Evolutionary conservation across 2,113 vertebrate genomes (phyloP), one percentile per base, ranked within the genome.

Genomic region (Chamaetylas fuelleborni): DNA sequence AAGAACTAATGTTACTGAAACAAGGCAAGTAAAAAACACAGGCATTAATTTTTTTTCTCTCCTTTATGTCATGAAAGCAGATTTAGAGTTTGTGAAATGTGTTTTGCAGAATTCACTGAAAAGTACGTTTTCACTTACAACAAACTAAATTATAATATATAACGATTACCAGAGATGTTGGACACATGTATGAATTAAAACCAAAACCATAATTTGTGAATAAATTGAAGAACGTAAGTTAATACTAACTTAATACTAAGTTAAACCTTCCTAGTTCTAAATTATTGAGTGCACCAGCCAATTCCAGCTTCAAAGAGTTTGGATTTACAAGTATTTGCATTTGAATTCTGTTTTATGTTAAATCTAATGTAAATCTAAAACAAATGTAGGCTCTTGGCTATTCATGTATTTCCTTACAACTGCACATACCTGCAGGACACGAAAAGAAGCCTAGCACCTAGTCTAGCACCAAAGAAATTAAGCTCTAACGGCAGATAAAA

Each of bases 321-420:
- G 87, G 65, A 91, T 94, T 96, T 92, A 66, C 72, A 93, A 92
- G 51, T 86, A 94, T 92, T 92, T 94, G 72, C 92, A 88, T 92
- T 71, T 48, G 48, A 88, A 93, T 47, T 73, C 57, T 38, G 34
- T 62, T 94, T 81, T 56, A 73, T 20, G 14, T 33, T 88, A 86
- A 83, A 90, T 53, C 26, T 62, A 71, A 83, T 62, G 62, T 48
- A 69, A 83, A 90, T 83, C 71, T 56, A 90, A 90, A 82, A 56
- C 71, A 77, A 54, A 60, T 26, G 33, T 7, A 60, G 51, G 40
- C 19, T 88, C 47, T 81, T 54, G 33, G 45, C 28, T 88, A 51
- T 22, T 91, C 48, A 22, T 61, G 23, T 25, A 61, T 2, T 61
- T 80, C 50, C 81, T 86, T 43, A 38, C 19, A 90, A 77, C 3